Evolutionary conservation across 92 coral and sea anemone species (phyloP), one percentile per base, ranked within the genome.

Genomic region (Ricordea florida): DNA sequence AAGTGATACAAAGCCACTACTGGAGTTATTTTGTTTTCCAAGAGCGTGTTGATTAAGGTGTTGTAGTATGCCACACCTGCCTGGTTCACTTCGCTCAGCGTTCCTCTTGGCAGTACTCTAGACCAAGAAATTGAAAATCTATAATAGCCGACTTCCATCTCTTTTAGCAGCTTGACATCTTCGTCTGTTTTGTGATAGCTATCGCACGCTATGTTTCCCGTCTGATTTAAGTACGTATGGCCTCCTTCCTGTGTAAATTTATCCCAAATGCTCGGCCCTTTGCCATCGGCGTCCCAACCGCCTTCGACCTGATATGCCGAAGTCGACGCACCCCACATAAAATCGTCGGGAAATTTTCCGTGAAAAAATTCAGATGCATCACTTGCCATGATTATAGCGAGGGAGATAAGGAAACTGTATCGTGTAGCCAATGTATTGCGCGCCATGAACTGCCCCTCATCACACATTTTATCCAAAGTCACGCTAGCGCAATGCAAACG

Each of bases 271-370:
- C 87, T 82, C 2, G 72, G 68, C 14, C 98, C 98, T 70, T 93
- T 93, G 0, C 98, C 98, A 40, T 93, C 96, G 27, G 66, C 87
- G 30, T 89, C 74, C 96, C 98, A 93, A 8, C 81, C 98, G 4
- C 98, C 98, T 82, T 92, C 98, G 78, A 89, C 69, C 59, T 92
- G 98, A 52, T 92, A 89, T 10, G 98, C 94, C 6, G 98, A 87
- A 11, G 90, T 82, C 15, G 98, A 93, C 2, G 84, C 80, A n/a
- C 98, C 98, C 98, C 98, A 92, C 53, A 90, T 81, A 73, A 92
- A 92, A 69, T 74, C 90, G 15, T 89, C 56, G 36, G 98, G 98
- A 62, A 92, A 92, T 11, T 50, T 51, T 31, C 78, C 94, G 15
- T 84, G 38, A 25, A 72, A 22, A 43, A 85, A 76, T 32, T 71